Conservation (phyloP, 2,888 invertebrate genomes). For the Strigamia crassipes region DNA sequence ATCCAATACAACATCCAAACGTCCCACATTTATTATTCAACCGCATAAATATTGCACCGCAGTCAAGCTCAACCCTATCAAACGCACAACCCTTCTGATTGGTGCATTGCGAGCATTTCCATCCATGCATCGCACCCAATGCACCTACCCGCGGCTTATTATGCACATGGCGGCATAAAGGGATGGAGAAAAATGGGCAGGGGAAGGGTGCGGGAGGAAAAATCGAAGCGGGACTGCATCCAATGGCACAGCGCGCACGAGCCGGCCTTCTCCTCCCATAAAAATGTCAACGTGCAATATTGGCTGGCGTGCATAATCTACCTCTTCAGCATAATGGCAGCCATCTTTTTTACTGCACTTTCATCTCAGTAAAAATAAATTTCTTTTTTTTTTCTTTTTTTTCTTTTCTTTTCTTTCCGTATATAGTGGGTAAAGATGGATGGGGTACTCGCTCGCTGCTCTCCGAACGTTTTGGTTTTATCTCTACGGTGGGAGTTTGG, state of each 20-base stretch:
- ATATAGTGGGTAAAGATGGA: slow-evolving; percentile 23
- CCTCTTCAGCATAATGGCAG: slow-evolving; percentile 37
- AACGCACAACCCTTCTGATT: slow-evolving; percentile 7
- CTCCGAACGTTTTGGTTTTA: slow-evolving; percentile 42
- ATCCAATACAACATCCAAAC: slow-evolving; percentile 20
- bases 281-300: slow-evolving; percentile 42
- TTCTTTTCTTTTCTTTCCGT: slow-evolving; percentile 10
- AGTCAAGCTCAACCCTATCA: slow-evolving; percentile 14
- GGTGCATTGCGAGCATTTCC: not conserved
- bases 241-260: not conserved
- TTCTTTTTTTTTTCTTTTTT: not conserved
- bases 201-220: not conserved
- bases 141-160: slow-evolving; percentile 29
- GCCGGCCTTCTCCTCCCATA: not conserved
- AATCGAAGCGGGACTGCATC: not conserved
- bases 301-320: slow-evolving; percentile 26
- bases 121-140: not conserved
- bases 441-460: slow-evolving; percentile 40
- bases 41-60: not conserved
- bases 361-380: slow-evolving; percentile 1
- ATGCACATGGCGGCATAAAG: slow-evolving; percentile 24
- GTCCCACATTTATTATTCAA: slow-evolving; percentile 6
- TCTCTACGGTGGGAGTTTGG: slow-evolving; percentile 42
- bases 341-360: slow-evolving; percentile 30
- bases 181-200: not conserved